Base-by-base conservation (phyloP, 2,797 vertebrate species). In the Pristis pectinata region DNA sequence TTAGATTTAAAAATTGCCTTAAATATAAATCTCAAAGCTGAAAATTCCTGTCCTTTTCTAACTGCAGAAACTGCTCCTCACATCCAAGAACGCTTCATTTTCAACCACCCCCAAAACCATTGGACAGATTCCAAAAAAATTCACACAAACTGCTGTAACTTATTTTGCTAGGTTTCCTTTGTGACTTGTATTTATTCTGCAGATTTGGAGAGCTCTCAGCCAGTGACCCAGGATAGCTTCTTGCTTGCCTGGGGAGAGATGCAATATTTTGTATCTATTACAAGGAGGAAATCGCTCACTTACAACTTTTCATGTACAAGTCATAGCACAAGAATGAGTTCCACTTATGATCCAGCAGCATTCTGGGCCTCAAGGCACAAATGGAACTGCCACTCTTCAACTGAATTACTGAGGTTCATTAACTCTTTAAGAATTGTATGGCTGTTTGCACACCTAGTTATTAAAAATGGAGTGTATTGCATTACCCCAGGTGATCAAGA, bases 221-320 rank as follows among this genome's bases (percentile, higher is more conserved):
- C n/a, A 41, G 59, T 91, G 87, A 91, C 87, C 59, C 87, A 64
- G 34, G 87, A 91, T 67, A 91, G n/a, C 8, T 67, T 67, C 24
- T 67, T 91, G 87, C 59, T 67, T n/a, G 87, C 59, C 87, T 24
- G n/a, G n/a, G 59, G 87, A 67, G 87, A 22, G 87, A 91, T 91
- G 87, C 87, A 91, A 67, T 67, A 91, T 91, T 91, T 91, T 64
- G 17, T 91, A 41, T 91, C 87, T 91, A 91, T 91, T 67, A 37
- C 87, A 41, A 67, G 87, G 61, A 91, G 59, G 64, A 91, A 91
- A 91, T 91, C 61, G n/a, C 87, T 91, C 87, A 91, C 87, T 91
- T 64, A 64, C 87, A 67, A 91, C 87, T 91, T 91, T 67, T 24
- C 59, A 89, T 89, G 85, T 89, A 64, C 56, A 17, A 91, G 59